Conservation (phyloP, 2,888 invertebrate species). For the Ophion slaviceki region DNA sequence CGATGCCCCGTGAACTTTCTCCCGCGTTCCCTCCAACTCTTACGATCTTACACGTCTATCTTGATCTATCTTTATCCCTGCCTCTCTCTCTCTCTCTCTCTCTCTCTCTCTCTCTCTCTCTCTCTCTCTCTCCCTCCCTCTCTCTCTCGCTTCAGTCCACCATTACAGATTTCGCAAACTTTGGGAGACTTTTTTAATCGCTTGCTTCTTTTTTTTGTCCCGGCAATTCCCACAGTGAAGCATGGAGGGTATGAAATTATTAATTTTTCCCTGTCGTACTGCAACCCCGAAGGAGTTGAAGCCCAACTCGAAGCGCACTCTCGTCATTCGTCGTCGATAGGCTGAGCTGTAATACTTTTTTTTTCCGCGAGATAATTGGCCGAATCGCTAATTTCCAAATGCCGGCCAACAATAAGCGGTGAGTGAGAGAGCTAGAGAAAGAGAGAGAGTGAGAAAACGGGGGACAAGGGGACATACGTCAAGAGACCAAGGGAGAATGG, state of each 20-base stretch:
- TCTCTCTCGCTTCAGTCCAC: neutral
- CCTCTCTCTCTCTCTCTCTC: neutral
- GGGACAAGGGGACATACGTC: neutral
- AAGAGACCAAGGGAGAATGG: neutral
- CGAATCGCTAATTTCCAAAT: constrained; percentile 81
- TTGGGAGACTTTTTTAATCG: constrained; percentile 31
- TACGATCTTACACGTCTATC: constrained; percentile 33
- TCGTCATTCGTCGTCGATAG: constrained; percentile 24
- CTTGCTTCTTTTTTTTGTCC: neutral
- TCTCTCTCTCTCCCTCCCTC: neutral
- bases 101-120: neutral
- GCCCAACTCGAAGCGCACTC: neutral
- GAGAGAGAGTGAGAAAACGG: constrained; percentile 5
- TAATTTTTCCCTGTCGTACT: constrained; percentile 20
- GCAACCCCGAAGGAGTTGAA: neutral
- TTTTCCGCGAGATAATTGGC: constrained; percentile 77
- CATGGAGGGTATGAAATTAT: constrained; percentile 4
- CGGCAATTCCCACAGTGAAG: constrained; percentile 56
- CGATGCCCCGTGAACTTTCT: constrained; percentile 53
- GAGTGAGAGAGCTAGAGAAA: neutral
- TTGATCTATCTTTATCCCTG: neutral
- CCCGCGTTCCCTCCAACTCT: constrained; percentile 18
- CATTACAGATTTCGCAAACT: constrained; percentile 36
- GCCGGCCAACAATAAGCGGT: constrained; percentile 59
- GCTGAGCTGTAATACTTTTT: constrained; percentile 45